Evolutionary conservation across 92 coral and sea anemone genomes (phyloP).

Genomic region (Heliopora coerulea): DNA sequence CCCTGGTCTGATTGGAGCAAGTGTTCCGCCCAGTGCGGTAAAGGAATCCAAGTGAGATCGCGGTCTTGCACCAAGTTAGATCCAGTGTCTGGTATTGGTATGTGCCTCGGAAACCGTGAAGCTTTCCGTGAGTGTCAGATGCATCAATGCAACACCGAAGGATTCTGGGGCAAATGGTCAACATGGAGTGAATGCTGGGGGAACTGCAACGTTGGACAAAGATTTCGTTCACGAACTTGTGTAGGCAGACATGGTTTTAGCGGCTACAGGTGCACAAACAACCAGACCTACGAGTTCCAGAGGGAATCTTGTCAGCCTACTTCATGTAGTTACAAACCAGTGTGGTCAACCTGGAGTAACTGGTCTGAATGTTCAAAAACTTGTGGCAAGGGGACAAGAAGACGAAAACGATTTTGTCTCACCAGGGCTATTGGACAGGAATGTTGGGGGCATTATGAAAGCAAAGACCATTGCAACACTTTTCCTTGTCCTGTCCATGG

Average conservation of each 20-base stretch:
- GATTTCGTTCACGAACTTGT: conserved; percentile 81
- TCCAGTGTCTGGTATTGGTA: conserved; percentile 20
- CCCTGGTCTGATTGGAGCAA: conserved; percentile 84
- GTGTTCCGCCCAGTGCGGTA: conserved; percentile 70
- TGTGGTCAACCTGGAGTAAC: conserved; percentile 85
- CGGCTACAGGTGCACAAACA: conserved; percentile 52
- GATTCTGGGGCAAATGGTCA: conserved; percentile 65
- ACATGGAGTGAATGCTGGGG: conserved; percentile 75
- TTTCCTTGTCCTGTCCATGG: conserved; percentile 50
- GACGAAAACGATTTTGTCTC: conserved; percentile 70
- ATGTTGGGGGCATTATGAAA: conserved; percentile 70
- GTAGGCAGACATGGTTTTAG: conserved; percentile 38
- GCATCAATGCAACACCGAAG: conserved; percentile 36
- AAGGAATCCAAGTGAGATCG: conserved; percentile 62
- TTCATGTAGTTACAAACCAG: conserved; percentile 67
- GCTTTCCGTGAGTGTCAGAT: conserved; percentile 50
- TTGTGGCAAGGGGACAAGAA: conserved; percentile 66
- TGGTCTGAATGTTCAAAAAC: conserved; percentile 81
- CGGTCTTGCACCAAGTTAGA: conserved; percentile 57
- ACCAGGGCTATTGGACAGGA: conserved; percentile 60
- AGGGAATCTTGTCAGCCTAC: conserved; percentile 50
- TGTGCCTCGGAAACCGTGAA: conserved; percentile 53
- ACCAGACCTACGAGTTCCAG: conserved; percentile 63
- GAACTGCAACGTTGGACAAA: conserved; percentile 73
- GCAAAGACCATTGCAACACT: conserved; percentile 54